Conservation (phyloP, 1,140 invertebrate genomes). For the Mya arenaria region DNA sequence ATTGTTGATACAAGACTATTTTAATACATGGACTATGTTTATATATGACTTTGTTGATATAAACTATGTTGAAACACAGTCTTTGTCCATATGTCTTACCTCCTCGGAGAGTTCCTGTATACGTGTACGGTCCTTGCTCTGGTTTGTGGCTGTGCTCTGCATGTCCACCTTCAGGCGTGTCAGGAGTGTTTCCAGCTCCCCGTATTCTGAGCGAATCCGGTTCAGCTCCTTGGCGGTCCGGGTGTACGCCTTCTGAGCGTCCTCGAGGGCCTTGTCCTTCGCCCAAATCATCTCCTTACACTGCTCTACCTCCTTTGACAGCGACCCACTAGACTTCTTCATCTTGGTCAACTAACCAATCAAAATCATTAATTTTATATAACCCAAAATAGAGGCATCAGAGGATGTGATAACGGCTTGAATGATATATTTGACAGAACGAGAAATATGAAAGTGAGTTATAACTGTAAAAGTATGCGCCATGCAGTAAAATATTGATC, state of each 20-base stretch:
- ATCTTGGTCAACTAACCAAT: conserved; percentile 72
- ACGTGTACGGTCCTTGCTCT: conserved; percentile 71
- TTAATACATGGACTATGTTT: too few species aligned
- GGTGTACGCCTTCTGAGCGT: conserved; percentile 75
- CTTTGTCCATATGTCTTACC: conserved; percentile 63
- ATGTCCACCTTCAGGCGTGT: conserved; percentile 71
- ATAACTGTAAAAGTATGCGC: too few species aligned
- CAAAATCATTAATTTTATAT: too few species aligned
- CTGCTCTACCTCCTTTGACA: conserved; percentile 73
- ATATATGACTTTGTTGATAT: too few species aligned
- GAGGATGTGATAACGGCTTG: too few species aligned
- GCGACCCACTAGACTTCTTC: conserved; percentile 67
- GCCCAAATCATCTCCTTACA: conserved; percentile 75
- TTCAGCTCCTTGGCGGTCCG: conserved; percentile 75
- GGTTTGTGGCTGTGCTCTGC: conserved; percentile 65
- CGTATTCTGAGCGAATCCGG: conserved; percentile 68
- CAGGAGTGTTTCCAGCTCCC: conserved; percentile 71
- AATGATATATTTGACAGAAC: too few species aligned
- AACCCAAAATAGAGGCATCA: too few species aligned
- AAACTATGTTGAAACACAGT: too few species aligned
- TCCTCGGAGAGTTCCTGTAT: conserved; percentile 75
- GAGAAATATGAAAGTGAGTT: too few species aligned
- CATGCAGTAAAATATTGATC: too few species aligned
- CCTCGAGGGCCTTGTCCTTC: conserved; percentile 79
- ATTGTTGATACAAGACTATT: too few species aligned